Conservation (phyloP, 53 echinoderm and acorn worm species). For the Paracentrotus lividus region DNA sequence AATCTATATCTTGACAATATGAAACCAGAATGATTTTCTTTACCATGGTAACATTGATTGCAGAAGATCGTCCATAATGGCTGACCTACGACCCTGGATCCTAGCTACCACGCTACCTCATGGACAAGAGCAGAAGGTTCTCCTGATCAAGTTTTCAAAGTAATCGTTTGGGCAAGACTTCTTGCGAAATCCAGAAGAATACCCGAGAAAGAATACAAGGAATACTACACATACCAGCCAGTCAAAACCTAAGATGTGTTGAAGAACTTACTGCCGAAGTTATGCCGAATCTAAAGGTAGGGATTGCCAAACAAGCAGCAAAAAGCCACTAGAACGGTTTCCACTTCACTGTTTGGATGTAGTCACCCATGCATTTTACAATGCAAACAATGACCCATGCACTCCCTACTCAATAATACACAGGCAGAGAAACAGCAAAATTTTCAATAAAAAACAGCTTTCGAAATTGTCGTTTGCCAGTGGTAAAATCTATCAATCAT, state of each 20-base stretch:
- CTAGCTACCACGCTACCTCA: neutral
- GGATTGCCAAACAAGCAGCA: constrained; percentile 1
- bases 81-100: constrained; percentile 22
- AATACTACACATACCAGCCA: constrained; percentile 22
- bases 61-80: neutral
- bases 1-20: no score
- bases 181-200: constrained; percentile 9
- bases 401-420: no score
- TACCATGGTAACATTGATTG: no score
- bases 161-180: constrained; percentile 43
- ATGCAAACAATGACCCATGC: no score
- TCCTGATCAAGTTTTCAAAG: neutral
- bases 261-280: constrained; percentile 40
- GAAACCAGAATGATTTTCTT: no score
- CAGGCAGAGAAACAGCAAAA: no score
- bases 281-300: constrained; percentile 58
- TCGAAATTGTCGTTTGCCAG: no score
- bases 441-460: no score
- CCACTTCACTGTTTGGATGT: no score
- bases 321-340: no score
- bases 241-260: neutral
- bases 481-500: no score
- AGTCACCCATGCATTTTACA: no score
- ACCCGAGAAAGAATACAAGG: constrained; percentile 50
- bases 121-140: neutral